Base-by-base conservation (phyloP, 2,888 invertebrate genomes). In the Anoncus sp. region DNA sequence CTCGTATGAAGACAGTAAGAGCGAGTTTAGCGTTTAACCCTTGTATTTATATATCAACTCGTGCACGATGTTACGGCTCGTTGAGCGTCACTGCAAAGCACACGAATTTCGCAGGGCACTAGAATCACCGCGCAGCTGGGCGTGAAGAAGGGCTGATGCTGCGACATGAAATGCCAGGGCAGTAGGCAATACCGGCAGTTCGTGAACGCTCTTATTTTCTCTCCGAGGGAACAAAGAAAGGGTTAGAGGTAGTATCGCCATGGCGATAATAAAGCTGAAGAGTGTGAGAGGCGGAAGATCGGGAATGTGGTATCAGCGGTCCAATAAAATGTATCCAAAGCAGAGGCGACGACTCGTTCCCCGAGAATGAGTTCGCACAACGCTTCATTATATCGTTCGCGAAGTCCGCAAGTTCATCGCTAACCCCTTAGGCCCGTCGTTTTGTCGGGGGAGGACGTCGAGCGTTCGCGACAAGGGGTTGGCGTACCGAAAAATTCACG, bases 251-350 rank as follows among this genome's bases (percentile, higher is more conserved):
- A 82, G 71, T 53, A 81, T 65, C 35, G 65, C 80, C 79, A 80
- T 79, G 86, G 86, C 83, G 88, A 90, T 90, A 90, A 90, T 90
- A 90, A 88, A 90, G 81, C 89, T 84, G 86, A 82, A 83, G 85
- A 35, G 22, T 62, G 47, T 69, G 82, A 66, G 62, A 43, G 53
- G 60, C 47, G 22, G 40, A n/a, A 31, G 49, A 55, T 55, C 47
- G 45, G 45, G 66, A 43, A 43, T 51, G 63, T 57, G 60, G 65
- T 59, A 53, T 63, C 63, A 53, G 85, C 83, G 84, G 84, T 81
- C 88, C 88, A 88, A 90, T 90, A 90, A 90, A 90, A 90, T 90
- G 90, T 90, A 90, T 88, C 87, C 86, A 85, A 88, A 88, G 87
- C 87, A 86, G 87, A 87, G 88, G 87, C 88, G 90, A 90, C 86